Evolutionary conservation across 2,797 vertebrate genomes (phyloP), one percentile per base, ranked within the genome.

Genomic region (Poeciliopsis turneri): DNA sequence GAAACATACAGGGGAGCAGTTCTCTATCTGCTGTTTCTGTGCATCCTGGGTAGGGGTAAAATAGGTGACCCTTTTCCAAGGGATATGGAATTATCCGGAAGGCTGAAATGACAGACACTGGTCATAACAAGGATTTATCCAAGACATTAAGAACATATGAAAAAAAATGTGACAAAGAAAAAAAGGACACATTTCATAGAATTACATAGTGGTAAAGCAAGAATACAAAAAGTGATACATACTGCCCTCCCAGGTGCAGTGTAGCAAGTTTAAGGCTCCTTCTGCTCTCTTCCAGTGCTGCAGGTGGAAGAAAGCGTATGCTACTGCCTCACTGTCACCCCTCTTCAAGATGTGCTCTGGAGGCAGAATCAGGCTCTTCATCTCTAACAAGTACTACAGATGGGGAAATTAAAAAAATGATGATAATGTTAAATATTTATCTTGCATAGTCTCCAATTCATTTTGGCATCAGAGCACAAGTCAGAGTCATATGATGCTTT

Each of bases 231-330:
- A 0, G 18, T 39, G 66, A 25, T 80, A 94, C 92, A 7, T 93
- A 95, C 93, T 94, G 77, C 92, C 98, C 92, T 99, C 98, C 98
- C 98, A 99, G 0, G 98, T 99, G 81, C 98, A 99, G 92, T 99
- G 98, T 76, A 99, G 93, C 84, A 99, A 95, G 89, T 98, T 98
- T 81, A 99, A 96, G 78, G 98, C 98, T 81, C 98, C 98, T 91
- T 99, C 98, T 87, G 98, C 98, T 86, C 98, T 96, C 89, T 99
- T 99, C 98, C 98, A 99, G 94, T 99, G 98, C 93, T 99, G 98
- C 85, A 99, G 97, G 93, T 99, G 98, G 86, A 98, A 99, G 94
- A 99, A 99, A 49, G 98, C 97, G 33, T 99, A 99, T 0, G 98
- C 98, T 80, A 99, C 96, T 45, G 98, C 98, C 93, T 99, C 98